Base-by-base conservation (phyloP, 1,140 invertebrate genomes). In the Leguminivora glycinivorella region DNA sequence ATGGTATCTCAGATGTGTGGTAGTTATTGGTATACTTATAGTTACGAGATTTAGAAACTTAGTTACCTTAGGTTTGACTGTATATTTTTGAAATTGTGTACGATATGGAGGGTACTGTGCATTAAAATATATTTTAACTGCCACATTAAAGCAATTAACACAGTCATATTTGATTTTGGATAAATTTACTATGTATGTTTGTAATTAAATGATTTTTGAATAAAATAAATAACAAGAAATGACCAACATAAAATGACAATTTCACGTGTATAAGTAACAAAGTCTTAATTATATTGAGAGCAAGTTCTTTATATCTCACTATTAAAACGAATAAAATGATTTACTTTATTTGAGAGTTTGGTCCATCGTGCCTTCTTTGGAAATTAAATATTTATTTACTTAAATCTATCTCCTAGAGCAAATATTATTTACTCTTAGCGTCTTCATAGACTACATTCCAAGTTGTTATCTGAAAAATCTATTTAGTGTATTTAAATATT, bases 321-420 rank as follows among this genome's bases (percentile, higher is more conserved):
- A 34, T 31, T 29, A 9, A 22, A 31, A 9, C n/a, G n/a, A 63
- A 17, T 63, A 29, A 31, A 29, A 63, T 63, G 1, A n/a, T 63
- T 60, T 70, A 19, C 47, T 14, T 25, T 19, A 56, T 19, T 34
- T 19, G 12, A 70, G 6, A 38, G 22, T n/a, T 69, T 56, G 31
- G 60, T 70, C 72, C 60, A 25, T 72, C 56, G 80, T 82, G 80
- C 80, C 80, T 82, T 82, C 52, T 76, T 82, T 82, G 58, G 69
- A 74, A 76, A 73, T 72, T 34, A 52, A 66, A 72, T 56, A 67
- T 63, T 47, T 22, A 71, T 68, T 72, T 71, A 73, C 70, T 71
- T 70, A 67, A 69, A 72, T 34, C 63, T 63, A 63, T 40, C 60
- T 26, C 43, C 26, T 63, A 63, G 25, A 63, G 26, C 29, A 31